phyloP scores from a whole-genome alignment of 2,113 vertebrate genomes.

The Cacatua alba region DNA sequence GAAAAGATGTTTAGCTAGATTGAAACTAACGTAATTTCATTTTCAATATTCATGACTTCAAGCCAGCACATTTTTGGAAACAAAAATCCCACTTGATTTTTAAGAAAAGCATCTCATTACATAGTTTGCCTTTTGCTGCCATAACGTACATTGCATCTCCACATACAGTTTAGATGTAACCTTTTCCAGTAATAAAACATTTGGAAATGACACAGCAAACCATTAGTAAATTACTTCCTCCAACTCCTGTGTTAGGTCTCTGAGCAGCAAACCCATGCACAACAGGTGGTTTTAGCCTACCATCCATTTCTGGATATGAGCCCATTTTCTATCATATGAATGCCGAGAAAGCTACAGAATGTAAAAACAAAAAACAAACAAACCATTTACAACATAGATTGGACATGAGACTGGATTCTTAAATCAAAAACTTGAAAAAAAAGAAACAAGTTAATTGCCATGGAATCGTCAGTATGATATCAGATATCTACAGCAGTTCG shows the following conservation, averaged over 20 bases:
- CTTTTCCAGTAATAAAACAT: background rate
- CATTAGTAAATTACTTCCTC: constrained; percentile 72
- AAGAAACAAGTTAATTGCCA: background rate
- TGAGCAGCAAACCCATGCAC: constrained; percentile 67
- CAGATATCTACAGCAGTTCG: background rate
- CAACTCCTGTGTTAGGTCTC: constrained; percentile 59
- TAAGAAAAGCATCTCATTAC: background rate
- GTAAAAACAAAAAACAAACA: constrained; percentile 55
- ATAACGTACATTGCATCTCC: background rate
- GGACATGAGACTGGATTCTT: background rate
- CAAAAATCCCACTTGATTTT: background rate
- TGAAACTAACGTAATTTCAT: background rate
- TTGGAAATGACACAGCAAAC: constrained; percentile 39
- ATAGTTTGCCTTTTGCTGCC: background rate
- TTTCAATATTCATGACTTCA: background rate
- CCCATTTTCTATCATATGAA: constrained; percentile 91
- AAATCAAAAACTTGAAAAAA: background rate
- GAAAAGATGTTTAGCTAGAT: background rate
- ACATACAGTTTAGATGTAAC: background rate
- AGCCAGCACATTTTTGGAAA: background rate
- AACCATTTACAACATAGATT: background rate
- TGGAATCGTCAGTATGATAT: background rate
- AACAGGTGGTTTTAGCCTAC: constrained; percentile 80
- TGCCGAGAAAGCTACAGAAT: constrained; percentile 84
- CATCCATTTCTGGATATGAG: constrained; percentile 98